Evolutionary conservation across 2,113 vertebrate species (phyloP).

Genomic region (Corvus hawaiiensis): DNA sequence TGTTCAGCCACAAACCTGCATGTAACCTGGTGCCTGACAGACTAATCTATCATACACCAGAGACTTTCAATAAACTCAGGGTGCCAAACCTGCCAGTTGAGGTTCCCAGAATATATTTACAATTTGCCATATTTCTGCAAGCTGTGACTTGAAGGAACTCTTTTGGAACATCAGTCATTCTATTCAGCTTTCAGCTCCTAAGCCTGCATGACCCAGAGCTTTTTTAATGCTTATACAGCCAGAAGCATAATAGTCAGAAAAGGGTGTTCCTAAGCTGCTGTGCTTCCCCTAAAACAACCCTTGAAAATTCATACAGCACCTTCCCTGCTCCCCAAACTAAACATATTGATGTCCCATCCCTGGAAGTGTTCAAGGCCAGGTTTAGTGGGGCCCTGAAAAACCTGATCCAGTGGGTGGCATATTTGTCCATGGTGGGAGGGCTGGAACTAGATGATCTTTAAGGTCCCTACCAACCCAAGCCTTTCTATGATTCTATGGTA

Average conservation of each 20-base stretch:
- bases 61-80: constrained; percentile 12
- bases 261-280: neutral
- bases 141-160: neutral
- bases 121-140: constrained; percentile 7
- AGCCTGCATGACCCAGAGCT: neutral
- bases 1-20: constrained; percentile 2
- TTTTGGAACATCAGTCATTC: neutral
- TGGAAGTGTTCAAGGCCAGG: neutral
- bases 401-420: too few relatives aligned
- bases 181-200: neutral
- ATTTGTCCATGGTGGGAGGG: neutral
- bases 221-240: neutral
- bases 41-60: neutral
- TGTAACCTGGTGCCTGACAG: neutral
- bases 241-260: neutral
- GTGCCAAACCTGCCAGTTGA: constrained; percentile 2
- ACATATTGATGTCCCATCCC: neutral
- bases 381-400: neutral
- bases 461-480: neutral
- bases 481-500: neutral
- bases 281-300: neutral
- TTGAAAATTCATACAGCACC: neutral
- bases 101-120: neutral
- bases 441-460: neutral
- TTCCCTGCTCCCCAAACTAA: neutral